Conservation (phyloP, 2,113 vertebrate species). For the Corydoras sp. region DNA sequence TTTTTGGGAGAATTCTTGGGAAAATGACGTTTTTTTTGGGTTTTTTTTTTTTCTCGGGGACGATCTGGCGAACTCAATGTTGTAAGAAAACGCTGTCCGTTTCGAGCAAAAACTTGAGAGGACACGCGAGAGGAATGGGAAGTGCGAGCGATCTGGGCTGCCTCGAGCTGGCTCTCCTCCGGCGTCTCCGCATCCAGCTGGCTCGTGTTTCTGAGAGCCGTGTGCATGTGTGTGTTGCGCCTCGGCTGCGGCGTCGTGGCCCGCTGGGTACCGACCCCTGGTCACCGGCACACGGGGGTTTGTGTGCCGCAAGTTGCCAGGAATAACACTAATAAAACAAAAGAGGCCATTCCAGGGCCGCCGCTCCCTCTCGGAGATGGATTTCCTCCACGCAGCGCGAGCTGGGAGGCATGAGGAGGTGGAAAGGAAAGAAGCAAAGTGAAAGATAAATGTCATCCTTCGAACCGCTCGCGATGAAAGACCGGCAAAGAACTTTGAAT, state of each 20-base stretch:
- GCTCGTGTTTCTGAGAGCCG: slow-evolving; percentile 56
- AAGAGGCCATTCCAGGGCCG: slow-evolving; percentile 61
- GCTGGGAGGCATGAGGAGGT: slow-evolving; percentile 58
- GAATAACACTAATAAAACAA: slow-evolving; percentile 74
- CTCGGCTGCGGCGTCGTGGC: slow-evolving; percentile 59
- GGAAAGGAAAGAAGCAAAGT: slow-evolving; percentile 20
- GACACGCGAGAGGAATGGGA: not conserved
- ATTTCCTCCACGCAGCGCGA: slow-evolving; percentile 62
- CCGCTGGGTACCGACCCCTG: slow-evolving; percentile 69
- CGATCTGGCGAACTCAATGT: not conserved
- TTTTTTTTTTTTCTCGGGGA: not conserved
- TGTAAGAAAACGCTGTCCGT: not conserved
- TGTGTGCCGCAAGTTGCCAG: slow-evolving; percentile 58
- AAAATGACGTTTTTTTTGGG: not conserved
- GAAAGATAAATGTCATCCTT: slow-evolving; percentile 1
- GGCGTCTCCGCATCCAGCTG: slow-evolving; percentile 46
- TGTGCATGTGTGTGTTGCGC: slow-evolving; percentile 69
- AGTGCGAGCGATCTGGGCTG: slow-evolving; percentile 44
- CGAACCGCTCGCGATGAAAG: slow-evolving; percentile 8
- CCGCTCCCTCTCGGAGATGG: slow-evolving; percentile 55
- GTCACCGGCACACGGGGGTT: slow-evolving; percentile 60
- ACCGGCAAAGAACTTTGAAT: slow-evolving; percentile 4
- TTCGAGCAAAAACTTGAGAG: not conserved
- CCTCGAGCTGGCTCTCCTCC: slow-evolving; percentile 55
- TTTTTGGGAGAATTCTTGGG: not conserved